A percentile compares a stretch with the other conserved stretches of the same genome.
phyloP scores from a whole-genome alignment of 2,888 invertebrate species.

The Dryocosmus kuriphilus region DNA sequence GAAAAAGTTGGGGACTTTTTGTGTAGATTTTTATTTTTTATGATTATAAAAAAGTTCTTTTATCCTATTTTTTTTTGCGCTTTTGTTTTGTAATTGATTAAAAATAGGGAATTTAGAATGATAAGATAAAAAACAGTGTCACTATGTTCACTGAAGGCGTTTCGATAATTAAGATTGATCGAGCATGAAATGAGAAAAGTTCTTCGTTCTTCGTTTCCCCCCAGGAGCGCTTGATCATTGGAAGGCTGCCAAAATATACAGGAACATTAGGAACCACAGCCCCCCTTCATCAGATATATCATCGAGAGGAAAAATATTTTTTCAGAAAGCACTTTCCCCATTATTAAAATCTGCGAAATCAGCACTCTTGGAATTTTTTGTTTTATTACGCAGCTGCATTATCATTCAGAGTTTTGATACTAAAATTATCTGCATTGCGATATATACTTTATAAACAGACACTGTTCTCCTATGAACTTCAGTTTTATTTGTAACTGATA shows the following conservation, averaged over 20 bases:
- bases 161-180: conserved; percentile 25
- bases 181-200: conserved; percentile 26
- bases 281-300: background rate
- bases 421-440: conserved; percentile 1
- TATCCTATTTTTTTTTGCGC: too few relatives aligned
- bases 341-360: conserved; percentile 17
- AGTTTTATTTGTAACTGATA: conserved; percentile 14
- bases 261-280: background rate
- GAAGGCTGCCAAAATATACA: conserved; percentile 11
- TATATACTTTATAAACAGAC: conserved; percentile 16
- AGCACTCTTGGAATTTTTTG: background rate
- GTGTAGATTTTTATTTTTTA: too few relatives aligned
- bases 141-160: background rate
- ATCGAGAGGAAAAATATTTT: background rate
- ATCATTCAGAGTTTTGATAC: conserved; percentile 15
- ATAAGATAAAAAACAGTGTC: background rate
- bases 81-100: too few relatives aligned
- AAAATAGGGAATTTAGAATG: background rate
- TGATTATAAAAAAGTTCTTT: too few relatives aligned
- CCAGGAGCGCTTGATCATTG: conserved; percentile 3
- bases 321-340: conserved; percentile 1
- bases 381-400: background rate
- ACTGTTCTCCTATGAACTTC: background rate
- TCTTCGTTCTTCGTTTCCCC: background rate
- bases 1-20: too few relatives aligned